Percentiles rank a stretch among this genome's conserved stretches.
phyloP scores from a whole-genome alignment of 1,140 invertebrate species.

The Aphis craccivora region DNA sequence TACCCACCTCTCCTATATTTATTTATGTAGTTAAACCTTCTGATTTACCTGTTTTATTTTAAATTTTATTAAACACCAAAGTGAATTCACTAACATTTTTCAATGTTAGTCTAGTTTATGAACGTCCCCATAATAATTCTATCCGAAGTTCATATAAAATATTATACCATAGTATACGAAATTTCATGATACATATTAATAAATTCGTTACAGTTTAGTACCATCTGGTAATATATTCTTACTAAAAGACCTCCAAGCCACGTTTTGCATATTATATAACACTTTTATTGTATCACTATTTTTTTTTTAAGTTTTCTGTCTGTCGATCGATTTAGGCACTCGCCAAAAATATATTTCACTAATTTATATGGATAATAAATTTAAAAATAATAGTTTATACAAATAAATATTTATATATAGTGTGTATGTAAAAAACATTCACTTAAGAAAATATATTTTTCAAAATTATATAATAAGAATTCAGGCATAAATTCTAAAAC shows the following conservation, averaged over 20 bases:
- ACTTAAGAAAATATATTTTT: too few species aligned
- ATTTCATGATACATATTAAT: background rate
- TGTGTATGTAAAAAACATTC: too few species aligned
- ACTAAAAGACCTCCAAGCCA: background rate
- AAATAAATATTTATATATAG: too few species aligned
- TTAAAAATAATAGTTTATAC: background rate
- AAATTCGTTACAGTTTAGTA: background rate
- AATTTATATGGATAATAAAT: background rate
- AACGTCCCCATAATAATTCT: background rate
- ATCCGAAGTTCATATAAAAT: background rate
- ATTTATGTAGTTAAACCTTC: background rate
- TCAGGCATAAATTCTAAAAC: too few species aligned
- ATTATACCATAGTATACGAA: background rate
- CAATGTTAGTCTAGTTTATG: background rate
- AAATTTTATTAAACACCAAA: background rate
- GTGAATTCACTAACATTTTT: background rate
- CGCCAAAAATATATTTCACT: background rate
- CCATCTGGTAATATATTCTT: background rate
- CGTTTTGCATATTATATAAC: too few species aligned
- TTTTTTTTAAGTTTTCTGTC: background rate
- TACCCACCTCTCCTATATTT: background rate
- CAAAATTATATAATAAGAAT: too few species aligned
- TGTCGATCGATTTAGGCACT: background rate
- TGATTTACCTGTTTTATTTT: conserved; percentile 18
- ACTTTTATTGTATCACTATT: background rate